phyloP scores from a whole-genome alignment of 2,888 invertebrate species.

The Cotesia congregata region DNA sequence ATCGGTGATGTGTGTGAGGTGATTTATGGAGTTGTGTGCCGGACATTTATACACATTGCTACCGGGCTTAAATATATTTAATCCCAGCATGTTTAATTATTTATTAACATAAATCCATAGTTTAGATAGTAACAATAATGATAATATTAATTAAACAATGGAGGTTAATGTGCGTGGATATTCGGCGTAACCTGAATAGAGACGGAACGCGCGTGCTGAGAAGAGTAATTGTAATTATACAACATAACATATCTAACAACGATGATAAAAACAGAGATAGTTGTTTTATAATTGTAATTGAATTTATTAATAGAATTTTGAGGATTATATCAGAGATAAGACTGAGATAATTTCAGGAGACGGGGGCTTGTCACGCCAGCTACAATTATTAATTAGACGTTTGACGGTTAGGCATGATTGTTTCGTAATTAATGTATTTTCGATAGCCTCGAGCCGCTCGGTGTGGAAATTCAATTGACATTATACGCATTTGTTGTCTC shows the following conservation, averaged over 20 bases:
- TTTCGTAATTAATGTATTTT: conserved; percentile 38
- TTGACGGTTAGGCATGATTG: conserved; percentile 3
- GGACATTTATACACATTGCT: background rate
- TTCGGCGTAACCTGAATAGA: background rate
- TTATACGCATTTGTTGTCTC: background rate
- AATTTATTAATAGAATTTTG: too few species aligned
- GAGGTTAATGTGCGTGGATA: conserved; percentile 7
- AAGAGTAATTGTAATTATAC: background rate
- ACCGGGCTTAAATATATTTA: conserved; percentile 28
- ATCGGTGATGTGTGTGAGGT: background rate
- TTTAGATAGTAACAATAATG: conserved; percentile 28
- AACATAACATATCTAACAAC: too few species aligned
- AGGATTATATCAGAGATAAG: background rate
- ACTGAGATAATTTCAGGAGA: background rate
- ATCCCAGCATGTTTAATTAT: conserved; percentile 32
- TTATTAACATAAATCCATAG: conserved; percentile 45
- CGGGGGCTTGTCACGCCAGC: too few species aligned
- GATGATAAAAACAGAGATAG: too few species aligned
- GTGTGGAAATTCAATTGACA: conserved; percentile 1
- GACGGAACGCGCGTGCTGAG: background rate
- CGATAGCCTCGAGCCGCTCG: conserved; percentile 36
- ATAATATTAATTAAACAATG: conserved; percentile 40
- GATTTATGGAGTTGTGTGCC: background rate
- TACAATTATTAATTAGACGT: conserved; percentile 22
- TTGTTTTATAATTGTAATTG: too few species aligned